Base-by-base conservation (phyloP, 2,888 invertebrate genomes). In the Pyrrhia umbra region DNA sequence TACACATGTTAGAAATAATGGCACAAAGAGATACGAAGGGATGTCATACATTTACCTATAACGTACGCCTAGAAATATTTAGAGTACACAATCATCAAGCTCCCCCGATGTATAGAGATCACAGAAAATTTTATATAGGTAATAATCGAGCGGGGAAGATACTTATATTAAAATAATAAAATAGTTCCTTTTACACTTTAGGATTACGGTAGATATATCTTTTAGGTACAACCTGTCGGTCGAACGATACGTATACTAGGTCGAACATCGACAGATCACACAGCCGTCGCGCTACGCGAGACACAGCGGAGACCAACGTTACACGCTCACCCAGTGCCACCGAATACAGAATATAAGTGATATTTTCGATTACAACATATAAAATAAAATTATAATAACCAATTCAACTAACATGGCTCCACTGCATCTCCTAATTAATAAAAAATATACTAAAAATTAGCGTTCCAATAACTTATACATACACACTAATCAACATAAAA, bases 1-100 rank as follows among this genome's bases (percentile, higher is more conserved):
- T 88, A 89, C 88, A 82, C 68, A 74, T 74, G 73, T 77, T 77
- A 70, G 67, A 80, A 81, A 77, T 77, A 83, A 89, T 90, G 89
- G 89, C 88, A 89, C 89, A 80, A 80, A 85, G 82, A 83, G 84
- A 81, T 76, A 82, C 71, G 80, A 77, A 61, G 70, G 73, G 65
- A 67, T 67, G 51, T 55, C 56, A 49, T 62, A 60, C 52, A 62
- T 47, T 51, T 18, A 56, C 61, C 42, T 68, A 77, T 63, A 52
- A 61, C 34, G 15, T 39, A 68, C 37, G 46, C 21, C 13, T 40
- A 27, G 15, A 75, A 40, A 40, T 63, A 55, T 51, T 59, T 46
- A 63, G 50, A 64, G 30, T 57, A 58, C 54, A 68, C 59, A 68
- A 34, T 43, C 23, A 56, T 68, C 45, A 23, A 45, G 30, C 40